A percentile compares a stretch with the other conserved stretches of the same genome.
phyloP scores from a whole-genome alignment of 2,113 vertebrate genomes.

The Tringa solitaria region DNA sequence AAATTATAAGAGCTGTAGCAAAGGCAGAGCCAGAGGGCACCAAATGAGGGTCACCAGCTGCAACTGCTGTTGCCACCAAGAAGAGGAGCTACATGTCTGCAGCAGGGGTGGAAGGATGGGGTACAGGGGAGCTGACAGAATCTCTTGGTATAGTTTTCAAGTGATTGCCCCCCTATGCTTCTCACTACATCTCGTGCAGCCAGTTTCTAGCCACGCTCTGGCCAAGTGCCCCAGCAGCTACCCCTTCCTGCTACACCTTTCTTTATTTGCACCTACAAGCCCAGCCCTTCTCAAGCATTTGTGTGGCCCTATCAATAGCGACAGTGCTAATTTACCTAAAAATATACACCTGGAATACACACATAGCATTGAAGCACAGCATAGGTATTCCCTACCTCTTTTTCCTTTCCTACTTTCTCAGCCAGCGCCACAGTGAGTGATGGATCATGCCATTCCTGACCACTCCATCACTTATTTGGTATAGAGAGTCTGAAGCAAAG shows the following conservation, averaged over 20 bases:
- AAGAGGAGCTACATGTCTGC: neutral
- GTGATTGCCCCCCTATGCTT: accelerated
- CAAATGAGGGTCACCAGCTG: neutral
- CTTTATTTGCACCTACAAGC: neutral
- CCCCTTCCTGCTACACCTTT: neutral
- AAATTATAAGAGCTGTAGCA: neutral
- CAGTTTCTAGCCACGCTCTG: neutral
- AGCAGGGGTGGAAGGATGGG: neutral
- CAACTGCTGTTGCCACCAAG: neutral
- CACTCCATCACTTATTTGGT: neutral
- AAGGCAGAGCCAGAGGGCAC: slow-evolving; percentile 9
- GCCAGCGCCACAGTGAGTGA: accelerated
- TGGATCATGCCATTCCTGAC: neutral
- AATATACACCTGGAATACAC: neutral
- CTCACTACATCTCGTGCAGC: neutral
- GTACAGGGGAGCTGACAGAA: neutral
- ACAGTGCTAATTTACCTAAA: neutral
- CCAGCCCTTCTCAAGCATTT: neutral
- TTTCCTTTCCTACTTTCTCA: neutral
- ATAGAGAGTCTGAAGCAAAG: neutral
- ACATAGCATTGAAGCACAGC: neutral
- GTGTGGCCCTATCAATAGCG: neutral
- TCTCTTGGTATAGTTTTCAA: accelerated
- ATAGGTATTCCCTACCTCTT: neutral
- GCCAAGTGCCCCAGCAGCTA: neutral